Percentiles rank a stretch among this genome's conserved stretches.
Conservation (phyloP, 2,888 invertebrate genomes). For the Clunio marinus region DNA sequence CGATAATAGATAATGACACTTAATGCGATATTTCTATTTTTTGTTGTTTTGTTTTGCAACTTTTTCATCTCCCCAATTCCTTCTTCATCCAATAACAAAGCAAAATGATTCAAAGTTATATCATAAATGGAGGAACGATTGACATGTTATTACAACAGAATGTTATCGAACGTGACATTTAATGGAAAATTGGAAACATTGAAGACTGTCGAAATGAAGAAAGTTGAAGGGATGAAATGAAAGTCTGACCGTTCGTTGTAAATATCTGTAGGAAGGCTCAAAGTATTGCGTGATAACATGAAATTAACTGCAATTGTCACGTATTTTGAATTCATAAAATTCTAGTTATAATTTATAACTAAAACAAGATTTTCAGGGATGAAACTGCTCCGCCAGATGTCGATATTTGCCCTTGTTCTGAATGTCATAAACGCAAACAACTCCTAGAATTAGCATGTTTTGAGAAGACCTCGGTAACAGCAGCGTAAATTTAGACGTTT, state of each 20-base stretch:
- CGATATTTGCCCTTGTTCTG: no score
- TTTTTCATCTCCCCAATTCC: neutral
- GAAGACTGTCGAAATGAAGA: neutral
- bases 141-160: neutral
- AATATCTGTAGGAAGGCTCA: no score
- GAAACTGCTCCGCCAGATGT: no score
- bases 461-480: no score
- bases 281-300: no score
- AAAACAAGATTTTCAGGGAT: no score
- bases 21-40: slow-evolving; percentile 13
- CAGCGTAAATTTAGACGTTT: no score
- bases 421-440: no score
- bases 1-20: slow-evolving; percentile 32
- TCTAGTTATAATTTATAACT: no score
- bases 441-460: no score
- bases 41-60: neutral
- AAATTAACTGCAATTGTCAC: no score
- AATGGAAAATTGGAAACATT: neutral
- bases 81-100: neutral
- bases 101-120: neutral
- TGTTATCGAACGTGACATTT: slow-evolving; percentile 22
- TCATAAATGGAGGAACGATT: neutral
- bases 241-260: neutral
- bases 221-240: neutral
- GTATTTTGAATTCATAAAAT: no score